A percentile compares a stretch with the other conserved stretches of the same genome.
Evolutionary conservation across 2,113 vertebrate genomes (phyloP).

Genomic region (Notarius lentiginosus): DNA sequence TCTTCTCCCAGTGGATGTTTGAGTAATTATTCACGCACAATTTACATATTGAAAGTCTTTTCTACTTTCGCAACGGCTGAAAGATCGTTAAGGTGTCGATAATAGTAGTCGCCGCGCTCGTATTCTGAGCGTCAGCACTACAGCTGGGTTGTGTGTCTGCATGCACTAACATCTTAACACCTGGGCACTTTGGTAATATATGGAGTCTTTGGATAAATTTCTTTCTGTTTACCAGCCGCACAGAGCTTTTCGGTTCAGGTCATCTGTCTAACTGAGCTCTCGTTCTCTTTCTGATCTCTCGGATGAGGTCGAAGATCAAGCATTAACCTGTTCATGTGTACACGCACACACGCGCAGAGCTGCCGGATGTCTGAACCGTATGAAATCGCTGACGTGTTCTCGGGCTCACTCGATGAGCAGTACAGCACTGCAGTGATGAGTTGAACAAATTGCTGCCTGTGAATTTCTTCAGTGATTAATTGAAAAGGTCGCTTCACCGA

Average conservation of each 20-base stretch:
- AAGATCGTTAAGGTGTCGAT: too few relatives aligned
- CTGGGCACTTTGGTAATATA: not conserved
- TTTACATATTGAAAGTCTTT: too few relatives aligned
- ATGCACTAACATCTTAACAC: conserved; percentile 49
- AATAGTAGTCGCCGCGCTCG: too few relatives aligned
- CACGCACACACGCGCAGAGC: conserved; percentile 13
- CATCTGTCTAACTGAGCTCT: not conserved
- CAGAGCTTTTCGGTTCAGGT: not conserved
- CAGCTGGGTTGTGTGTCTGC: not conserved
- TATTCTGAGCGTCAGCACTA: not conserved
- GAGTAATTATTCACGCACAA: too few relatives aligned
- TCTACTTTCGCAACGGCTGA: too few relatives aligned
- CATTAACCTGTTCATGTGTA: conserved; percentile 10
- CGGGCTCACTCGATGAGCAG: conserved; percentile 36
- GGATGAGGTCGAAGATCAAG: not conserved
- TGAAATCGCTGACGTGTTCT: not conserved
- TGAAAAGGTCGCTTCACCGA: not conserved
- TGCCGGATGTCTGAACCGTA: not conserved
- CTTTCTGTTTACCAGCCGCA: not conserved
- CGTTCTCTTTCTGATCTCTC: not conserved
- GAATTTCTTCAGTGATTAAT: not conserved
- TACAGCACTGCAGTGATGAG: not conserved
- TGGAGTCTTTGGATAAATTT: conserved; percentile 2
- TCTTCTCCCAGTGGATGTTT: too few relatives aligned
- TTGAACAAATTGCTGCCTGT: not conserved